phyloP scores from a whole-genome alignment of 2,888 invertebrate species.

The Chloroclysta siterata region DNA sequence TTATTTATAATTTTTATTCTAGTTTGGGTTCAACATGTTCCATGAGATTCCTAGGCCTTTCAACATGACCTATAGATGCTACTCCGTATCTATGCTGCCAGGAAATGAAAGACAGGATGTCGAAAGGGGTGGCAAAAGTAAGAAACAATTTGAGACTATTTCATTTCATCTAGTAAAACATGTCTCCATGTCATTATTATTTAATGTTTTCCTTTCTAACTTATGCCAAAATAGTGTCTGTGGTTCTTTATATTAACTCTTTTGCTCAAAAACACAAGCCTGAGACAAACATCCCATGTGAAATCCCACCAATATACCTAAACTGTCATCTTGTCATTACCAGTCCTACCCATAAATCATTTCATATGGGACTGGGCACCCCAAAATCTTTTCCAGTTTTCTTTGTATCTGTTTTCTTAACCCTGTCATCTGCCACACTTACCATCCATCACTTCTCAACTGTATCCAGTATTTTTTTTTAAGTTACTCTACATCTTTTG shows the following conservation, averaged over 20 bases:
- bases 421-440: neutral
- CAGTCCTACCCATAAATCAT: no score
- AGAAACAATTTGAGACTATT: constrained; percentile 51
- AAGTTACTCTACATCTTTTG: neutral
- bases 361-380: no score
- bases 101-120: constrained; percentile 97
- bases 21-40: constrained; percentile 95
- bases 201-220: neutral
- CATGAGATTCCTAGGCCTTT: constrained; percentile 93
- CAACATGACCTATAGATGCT: constrained; percentile 94
- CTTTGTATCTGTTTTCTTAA: no score
- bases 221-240: neutral
- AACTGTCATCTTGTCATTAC: no score
- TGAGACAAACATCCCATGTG: no score
- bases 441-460: neutral
- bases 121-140: constrained; percentile 98
- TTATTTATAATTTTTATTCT: constrained; percentile 75
- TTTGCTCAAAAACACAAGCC: neutral
- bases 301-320: no score
- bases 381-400: no score
- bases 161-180: no score
- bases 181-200: no score
- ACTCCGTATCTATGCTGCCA: constrained; percentile 97
- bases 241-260: no score
- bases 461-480: no score